Evolutionary conservation across 2,888 invertebrate genomes (phyloP).

Genomic region (Antitype chi): DNA sequence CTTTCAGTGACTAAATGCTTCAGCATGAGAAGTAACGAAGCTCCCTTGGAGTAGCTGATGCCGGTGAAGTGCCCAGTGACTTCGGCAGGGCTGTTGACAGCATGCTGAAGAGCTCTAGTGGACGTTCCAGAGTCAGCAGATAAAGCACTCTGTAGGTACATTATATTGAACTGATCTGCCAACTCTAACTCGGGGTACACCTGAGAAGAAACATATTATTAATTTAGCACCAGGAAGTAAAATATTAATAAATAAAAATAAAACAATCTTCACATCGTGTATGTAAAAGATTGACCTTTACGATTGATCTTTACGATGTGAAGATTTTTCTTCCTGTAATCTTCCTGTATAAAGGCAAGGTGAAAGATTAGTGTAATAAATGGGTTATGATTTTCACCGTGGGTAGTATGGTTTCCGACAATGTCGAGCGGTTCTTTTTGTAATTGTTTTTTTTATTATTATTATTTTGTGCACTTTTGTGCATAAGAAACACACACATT

Average conservation of each 20-base stretch:
- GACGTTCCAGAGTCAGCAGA: constrained; percentile 75
- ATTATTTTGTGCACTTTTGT: neutral
- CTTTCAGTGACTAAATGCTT: constrained; percentile 90
- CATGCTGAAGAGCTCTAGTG: constrained; percentile 91
- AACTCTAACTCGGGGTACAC: constrained; percentile 88
- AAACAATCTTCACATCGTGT: too few species aligned
- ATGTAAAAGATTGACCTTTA: too few species aligned
- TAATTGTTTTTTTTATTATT: too few species aligned
- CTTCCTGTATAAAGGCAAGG: neutral
- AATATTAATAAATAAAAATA: neutral
- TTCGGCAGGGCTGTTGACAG: constrained; percentile 91
- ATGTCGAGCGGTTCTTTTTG: neutral
- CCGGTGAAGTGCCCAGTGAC: constrained; percentile 92
- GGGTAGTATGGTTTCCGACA: neutral
- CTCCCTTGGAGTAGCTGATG: constrained; percentile 93
- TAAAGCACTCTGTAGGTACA: constrained; percentile 92
- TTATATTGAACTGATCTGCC: constrained; percentile 93
- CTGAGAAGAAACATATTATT: constrained; percentile 65
- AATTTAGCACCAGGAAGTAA: neutral
- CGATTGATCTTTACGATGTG: too few species aligned
- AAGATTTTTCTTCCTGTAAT: neutral
- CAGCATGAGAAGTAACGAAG: constrained; percentile 92
- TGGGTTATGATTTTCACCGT: neutral
- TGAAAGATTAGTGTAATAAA: neutral
- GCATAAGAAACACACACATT: too few species aligned